These are phyloP conservation scores for Agrotis segetum DNA, from an alignment of 2,888 invertebrate species.

Conservation along the genomic window DNA sequence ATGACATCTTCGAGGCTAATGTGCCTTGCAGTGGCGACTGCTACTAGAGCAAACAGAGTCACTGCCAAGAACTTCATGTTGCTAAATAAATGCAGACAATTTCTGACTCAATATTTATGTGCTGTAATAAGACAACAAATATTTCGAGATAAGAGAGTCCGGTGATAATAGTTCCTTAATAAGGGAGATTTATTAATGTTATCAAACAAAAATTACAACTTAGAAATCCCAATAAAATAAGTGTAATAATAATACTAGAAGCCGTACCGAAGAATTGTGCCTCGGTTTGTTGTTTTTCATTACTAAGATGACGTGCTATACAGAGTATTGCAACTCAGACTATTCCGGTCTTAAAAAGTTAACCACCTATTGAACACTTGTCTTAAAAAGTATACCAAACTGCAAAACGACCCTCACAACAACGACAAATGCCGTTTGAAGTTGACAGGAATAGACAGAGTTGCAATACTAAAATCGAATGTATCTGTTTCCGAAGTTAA, in stretches of 20 bases:
- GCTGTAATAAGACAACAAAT: neutral
- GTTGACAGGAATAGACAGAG: too few species aligned
- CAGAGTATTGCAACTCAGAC: too few species aligned
- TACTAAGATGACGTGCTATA: neutral
- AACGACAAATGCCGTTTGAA: too few species aligned
- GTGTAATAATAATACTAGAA: too few species aligned
- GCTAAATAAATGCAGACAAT: neutral
- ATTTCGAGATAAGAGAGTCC: neutral
- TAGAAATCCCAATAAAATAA: neutral
- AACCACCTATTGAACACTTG: too few species aligned
- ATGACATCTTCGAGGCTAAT: slow-evolving; percentile 46
- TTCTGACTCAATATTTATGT: slow-evolving; percentile 5
- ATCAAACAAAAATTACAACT: neutral
- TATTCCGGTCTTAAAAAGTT: too few species aligned
- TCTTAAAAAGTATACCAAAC: too few species aligned
- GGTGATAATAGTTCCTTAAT: neutral
- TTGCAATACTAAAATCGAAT: neutral
- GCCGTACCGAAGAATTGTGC: neutral
- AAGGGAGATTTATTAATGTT: neutral
- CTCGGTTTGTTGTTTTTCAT: neutral
- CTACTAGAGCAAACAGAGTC: slow-evolving; percentile 51
- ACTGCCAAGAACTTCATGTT: slow-evolving; percentile 45
- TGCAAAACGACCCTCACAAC: too few species aligned
- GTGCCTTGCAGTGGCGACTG: slow-evolving; percentile 46
- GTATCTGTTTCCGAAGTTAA: neutral